A percentile compares a stretch with the other conserved stretches of the same genome.
phyloP scores from a whole-genome alignment of 2,113 vertebrate species.

The Mellivora capensis region DNA sequence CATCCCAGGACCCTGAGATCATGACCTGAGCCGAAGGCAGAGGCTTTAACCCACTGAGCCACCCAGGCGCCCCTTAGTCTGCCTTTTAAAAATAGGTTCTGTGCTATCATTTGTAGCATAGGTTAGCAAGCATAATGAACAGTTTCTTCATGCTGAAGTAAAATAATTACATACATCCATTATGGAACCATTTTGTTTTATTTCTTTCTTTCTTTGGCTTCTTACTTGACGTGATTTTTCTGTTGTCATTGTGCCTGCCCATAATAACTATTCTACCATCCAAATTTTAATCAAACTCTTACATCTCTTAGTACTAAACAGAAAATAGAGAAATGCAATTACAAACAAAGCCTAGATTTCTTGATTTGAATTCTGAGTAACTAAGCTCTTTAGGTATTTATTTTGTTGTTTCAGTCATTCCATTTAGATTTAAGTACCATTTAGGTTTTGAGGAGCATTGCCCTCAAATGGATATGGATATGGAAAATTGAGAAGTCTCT shows the following conservation, averaged over 20 bases:
- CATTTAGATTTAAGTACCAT: background rate
- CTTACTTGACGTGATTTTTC: background rate
- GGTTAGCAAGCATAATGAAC: background rate
- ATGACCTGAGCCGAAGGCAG: too few relatives aligned
- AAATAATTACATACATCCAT: background rate
- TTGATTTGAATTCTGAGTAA: background rate
- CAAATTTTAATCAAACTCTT: conserved; percentile 3
- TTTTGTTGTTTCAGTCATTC: background rate
- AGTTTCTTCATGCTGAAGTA: background rate
- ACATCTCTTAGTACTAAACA: background rate
- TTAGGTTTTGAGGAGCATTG: background rate
- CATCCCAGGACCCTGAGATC: too few relatives aligned
- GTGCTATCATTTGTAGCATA: background rate
- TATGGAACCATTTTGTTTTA: background rate
- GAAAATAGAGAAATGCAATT: background rate
- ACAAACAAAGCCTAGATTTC: background rate
- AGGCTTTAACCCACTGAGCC: too few relatives aligned
- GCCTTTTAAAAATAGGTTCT: background rate
- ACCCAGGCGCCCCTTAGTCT: background rate
- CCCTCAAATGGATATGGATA: background rate
- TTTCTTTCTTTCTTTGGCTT: background rate
- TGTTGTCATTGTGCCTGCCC: background rate
- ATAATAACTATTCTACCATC: background rate
- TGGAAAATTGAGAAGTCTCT: background rate
- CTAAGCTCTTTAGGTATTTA: background rate